Conservation (phyloP, 2,113 vertebrate genomes). For the Petrocephalus microphthalmus region DNA sequence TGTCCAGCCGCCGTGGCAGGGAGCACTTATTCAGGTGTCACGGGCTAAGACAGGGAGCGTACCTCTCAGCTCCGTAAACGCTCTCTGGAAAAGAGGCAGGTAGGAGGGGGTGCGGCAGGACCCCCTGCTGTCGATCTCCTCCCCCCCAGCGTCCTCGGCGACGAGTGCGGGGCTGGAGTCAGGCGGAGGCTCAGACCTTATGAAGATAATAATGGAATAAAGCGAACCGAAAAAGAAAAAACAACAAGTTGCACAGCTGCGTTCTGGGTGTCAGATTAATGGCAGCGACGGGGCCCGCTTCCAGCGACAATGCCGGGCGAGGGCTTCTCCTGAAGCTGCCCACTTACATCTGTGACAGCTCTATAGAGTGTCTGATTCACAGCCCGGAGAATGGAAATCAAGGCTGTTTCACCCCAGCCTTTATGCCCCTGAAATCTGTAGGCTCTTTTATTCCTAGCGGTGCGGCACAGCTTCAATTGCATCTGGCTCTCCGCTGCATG, state of each 20-base stretch:
- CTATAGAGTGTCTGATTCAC: slow-evolving; percentile 45
- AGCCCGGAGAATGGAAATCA: slow-evolving; percentile 56
- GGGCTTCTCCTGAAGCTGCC: slow-evolving; percentile 45
- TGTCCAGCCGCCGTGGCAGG: not conserved
- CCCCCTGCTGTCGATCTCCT: not conserved
- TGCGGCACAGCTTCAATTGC: slow-evolving; percentile 50
- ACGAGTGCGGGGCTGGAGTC: not conserved
- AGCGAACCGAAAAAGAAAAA: not conserved
- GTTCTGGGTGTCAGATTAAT: slow-evolving; percentile 21
- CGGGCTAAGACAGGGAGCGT: not conserved
- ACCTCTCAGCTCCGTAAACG: not conserved
- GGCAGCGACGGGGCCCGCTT: slow-evolving; percentile 13
- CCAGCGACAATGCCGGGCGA: slow-evolving; percentile 21
- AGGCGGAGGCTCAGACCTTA: not conserved
- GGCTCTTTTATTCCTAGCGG: slow-evolving; percentile 46
- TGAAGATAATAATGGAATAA: slow-evolving; percentile 2
- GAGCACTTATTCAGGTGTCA: not conserved
- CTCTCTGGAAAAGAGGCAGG: not conserved
- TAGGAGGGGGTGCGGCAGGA: not conserved
- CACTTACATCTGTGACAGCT: slow-evolving; percentile 56
- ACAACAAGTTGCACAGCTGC: slow-evolving; percentile 22
- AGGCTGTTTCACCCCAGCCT: slow-evolving; percentile 51
- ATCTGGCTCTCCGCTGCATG: slow-evolving; percentile 56
- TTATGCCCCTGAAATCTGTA: slow-evolving; percentile 54
- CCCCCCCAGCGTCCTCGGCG: not conserved